A percentile compares a stretch with the other conserved stretches of the same genome.
Conservation (phyloP, 2,888 invertebrate genomes). For the Netelia virgata region DNA sequence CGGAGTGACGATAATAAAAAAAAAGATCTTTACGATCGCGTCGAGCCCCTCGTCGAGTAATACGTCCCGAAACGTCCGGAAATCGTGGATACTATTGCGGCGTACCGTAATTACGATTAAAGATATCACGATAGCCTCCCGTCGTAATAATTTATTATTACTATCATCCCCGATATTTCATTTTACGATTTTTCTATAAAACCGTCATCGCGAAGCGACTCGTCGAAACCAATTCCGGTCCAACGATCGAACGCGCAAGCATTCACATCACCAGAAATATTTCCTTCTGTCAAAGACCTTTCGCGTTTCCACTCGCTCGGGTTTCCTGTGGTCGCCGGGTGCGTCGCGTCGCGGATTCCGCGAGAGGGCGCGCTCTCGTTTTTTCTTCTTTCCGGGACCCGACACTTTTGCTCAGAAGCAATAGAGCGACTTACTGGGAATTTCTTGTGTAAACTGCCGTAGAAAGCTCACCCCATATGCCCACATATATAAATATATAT, state of each 20-base stretch:
- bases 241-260: slow-evolving; percentile 43
- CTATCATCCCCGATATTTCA: not conserved
- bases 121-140: slow-evolving; percentile 49
- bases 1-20: slow-evolving; percentile 61
- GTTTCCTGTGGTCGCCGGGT: slow-evolving; percentile 42
- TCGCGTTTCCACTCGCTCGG: slow-evolving; percentile 58
- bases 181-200: not conserved
- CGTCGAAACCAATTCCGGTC: not conserved
- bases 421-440: not conserved
- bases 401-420: not conserved
- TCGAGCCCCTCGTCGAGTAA: not conserved
- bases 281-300: slow-evolving; percentile 23
- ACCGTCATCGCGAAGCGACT: not conserved
- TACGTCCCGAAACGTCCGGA: slow-evolving; percentile 8
- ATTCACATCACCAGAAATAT: slow-evolving; percentile 62
- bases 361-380: not conserved
- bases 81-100: slow-evolving; percentile 24
- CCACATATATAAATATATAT: too few relatives aligned
- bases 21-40: slow-evolving; percentile 61
- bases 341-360: not conserved
- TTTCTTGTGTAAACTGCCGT: not conserved
- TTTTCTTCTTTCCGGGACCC: not conserved
- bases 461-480: not conserved
- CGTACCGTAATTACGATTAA: slow-evolving; percentile 40
- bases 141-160: not conserved